A percentile compares a stretch with the other conserved stretches of the same genome.
These are phyloP conservation scores for Aplochiton taeniatus DNA, from an alignment of 2,797 vertebrate genomes.

Conservation along the genomic window DNA sequence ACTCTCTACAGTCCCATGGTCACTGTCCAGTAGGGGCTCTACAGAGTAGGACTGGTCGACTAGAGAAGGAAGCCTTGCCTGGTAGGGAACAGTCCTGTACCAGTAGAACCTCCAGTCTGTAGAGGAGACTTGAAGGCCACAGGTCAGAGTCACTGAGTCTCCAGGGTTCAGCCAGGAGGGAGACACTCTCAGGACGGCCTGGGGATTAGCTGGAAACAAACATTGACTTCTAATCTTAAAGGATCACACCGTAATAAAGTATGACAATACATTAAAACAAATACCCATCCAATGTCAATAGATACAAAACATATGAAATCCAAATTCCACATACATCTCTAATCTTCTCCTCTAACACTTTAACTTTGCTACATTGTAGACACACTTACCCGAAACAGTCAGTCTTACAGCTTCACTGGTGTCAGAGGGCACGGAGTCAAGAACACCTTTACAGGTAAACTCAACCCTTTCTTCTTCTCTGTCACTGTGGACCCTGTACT, in stretches of 20 bases:
- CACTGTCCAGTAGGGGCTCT: slow-evolving; percentile 34
- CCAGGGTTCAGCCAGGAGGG: slow-evolving; percentile 47
- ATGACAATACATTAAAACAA: too few species aligned
- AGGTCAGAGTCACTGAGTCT: slow-evolving; percentile 44
- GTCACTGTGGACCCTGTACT: not conserved
- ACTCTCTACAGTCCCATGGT: slow-evolving; percentile 20
- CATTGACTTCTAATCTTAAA: too few species aligned
- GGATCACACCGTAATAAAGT: too few species aligned
- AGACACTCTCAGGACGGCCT: slow-evolving; percentile 41
- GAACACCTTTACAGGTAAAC: slow-evolving; percentile 2
- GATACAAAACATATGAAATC: too few species aligned
- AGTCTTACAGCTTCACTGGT: not conserved
- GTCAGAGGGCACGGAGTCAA: not conserved
- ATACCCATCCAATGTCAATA: too few species aligned
- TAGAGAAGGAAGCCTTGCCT: not conserved
- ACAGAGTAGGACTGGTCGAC: not conserved
- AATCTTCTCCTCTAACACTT: too few species aligned
- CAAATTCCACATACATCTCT: too few species aligned
- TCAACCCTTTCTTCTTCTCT: not conserved
- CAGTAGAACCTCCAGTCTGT: slow-evolving; percentile 56
- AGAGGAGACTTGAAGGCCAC: slow-evolving; percentile 19
- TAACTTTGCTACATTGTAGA: too few species aligned
- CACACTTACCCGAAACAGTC: not conserved
- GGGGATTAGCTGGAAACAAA: not conserved
- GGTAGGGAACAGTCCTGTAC: slow-evolving; percentile 35